Conservation (phyloP, 2,888 invertebrate genomes). For the Trisateles emortualis region DNA sequence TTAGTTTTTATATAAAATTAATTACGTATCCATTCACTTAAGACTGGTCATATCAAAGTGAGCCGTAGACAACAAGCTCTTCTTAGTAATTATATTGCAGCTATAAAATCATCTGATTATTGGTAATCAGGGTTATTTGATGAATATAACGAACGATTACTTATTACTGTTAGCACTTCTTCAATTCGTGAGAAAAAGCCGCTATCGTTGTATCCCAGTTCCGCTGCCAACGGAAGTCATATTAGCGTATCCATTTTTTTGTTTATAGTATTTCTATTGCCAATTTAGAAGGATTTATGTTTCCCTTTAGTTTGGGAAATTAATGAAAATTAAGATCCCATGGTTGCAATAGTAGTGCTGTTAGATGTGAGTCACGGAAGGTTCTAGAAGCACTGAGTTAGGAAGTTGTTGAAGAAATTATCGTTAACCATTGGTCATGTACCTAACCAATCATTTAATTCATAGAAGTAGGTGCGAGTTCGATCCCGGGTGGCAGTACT, state of each 20-base stretch:
- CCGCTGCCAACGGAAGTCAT: slow-evolving; percentile 39
- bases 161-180: slow-evolving; percentile 43
- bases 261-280: slow-evolving; percentile 30
- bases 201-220: slow-evolving; percentile 20
- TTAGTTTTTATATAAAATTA: slow-evolving; percentile 45
- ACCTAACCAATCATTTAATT: too few relatives aligned
- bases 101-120: slow-evolving; percentile 60
- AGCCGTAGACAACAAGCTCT: slow-evolving; percentile 32
- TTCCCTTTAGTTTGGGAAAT: slow-evolving; percentile 36
- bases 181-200: slow-evolving; percentile 39
- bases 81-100: slow-evolving; percentile 66
- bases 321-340: slow-evolving; percentile 25
- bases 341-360: background rate
- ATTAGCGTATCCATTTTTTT: slow-evolving; percentile 15
- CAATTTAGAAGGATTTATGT: slow-evolving; percentile 45
- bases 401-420: too few relatives aligned
- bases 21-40: slow-evolving; percentile 43
- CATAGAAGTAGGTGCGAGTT: too few relatives aligned
- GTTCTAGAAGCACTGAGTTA: too few relatives aligned
- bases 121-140: slow-evolving; percentile 65
- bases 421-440: too few relatives aligned
- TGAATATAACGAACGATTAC: slow-evolving; percentile 45
- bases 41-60: slow-evolving; percentile 34
- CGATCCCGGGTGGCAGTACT: too few relatives aligned
- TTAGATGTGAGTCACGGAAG: background rate